These are phyloP conservation scores for Phalanger gymnotis DNA, from an alignment of 2,797 vertebrate genomes.

Conservation along the genomic window DNA sequence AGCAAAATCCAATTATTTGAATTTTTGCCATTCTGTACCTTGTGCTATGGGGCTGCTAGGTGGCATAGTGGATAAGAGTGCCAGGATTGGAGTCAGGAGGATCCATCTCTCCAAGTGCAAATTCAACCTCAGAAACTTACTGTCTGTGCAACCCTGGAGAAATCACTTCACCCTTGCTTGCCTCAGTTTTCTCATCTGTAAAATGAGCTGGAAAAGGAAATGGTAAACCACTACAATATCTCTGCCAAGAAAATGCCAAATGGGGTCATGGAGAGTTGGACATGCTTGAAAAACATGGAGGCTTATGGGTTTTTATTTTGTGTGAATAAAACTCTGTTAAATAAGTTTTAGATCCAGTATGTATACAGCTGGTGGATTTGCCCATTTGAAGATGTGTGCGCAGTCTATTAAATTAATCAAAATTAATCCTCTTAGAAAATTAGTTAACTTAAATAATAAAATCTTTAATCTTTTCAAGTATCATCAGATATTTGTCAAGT, in stretches of 20 bases:
- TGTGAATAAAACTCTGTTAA: conserved; percentile 36
- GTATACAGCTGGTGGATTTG: not conserved
- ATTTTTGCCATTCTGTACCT: conserved; percentile 49
- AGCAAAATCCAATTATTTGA: conserved; percentile 76
- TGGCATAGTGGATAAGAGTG: not conserved
- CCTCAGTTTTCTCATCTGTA: not conserved
- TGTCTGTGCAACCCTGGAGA: not conserved
- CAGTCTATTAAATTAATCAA: conserved; percentile 30
- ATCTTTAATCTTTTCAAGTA: conserved; percentile 42
- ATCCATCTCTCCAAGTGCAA: not conserved
- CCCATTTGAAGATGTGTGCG: not conserved
- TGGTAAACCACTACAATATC: not conserved
- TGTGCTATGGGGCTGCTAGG: not conserved
- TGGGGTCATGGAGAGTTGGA: not conserved
- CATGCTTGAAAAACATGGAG: not conserved
- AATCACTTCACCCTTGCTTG: not conserved
- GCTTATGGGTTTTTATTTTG: conserved; percentile 42
- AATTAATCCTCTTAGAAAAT: conserved; percentile 43
- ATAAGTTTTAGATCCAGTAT: conserved; percentile 35
- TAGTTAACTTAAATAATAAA: conserved; percentile 11
- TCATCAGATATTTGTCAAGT: conserved; percentile 14
- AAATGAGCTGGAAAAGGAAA: not conserved
- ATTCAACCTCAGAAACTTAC: not conserved
- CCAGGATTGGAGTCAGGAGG: not conserved
- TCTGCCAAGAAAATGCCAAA: not conserved